Evolutionary conservation across 2,113 vertebrate genomes (phyloP).

Genomic region (Siniperca chuatsi): DNA sequence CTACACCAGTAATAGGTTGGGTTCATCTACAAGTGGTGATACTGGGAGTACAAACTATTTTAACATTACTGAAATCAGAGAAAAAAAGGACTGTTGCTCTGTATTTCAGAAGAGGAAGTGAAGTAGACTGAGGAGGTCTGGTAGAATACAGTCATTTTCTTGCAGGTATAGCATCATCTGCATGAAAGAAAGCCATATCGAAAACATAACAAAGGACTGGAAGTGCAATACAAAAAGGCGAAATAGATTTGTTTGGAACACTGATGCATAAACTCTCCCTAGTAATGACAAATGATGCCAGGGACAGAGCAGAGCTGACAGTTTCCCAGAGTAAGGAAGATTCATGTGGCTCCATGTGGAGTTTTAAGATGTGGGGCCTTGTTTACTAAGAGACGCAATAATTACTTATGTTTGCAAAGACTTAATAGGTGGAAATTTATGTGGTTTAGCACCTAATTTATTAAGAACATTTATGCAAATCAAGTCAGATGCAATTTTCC

Average conservation of each 20-base stretch:
- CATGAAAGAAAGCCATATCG: neutral
- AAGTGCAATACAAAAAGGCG: neutral
- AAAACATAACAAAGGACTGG: neutral
- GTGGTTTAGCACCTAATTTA: constrained; percentile 30
- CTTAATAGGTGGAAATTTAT: constrained; percentile 23
- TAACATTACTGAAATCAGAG: neutral
- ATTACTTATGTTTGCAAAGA: constrained; percentile 16
- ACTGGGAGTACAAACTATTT: neutral
- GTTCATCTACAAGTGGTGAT: neutral
- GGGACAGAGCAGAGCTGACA: neutral
- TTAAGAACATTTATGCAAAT: constrained; percentile 35
- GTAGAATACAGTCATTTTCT: neutral
- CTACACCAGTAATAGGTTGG: neutral
- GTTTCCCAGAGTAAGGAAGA: neutral
- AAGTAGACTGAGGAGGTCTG: neutral
- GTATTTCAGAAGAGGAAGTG: neutral
- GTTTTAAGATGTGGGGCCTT: constrained; percentile 3
- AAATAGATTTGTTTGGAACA: constrained; percentile 19
- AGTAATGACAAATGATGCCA: constrained; percentile 2
- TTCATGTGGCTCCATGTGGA: constrained; percentile 5
- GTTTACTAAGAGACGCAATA: constrained; percentile 28
- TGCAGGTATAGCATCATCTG: neutral
- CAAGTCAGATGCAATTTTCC: constrained; percentile 27
- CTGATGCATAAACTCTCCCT: neutral
- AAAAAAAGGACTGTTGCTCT: neutral